Evolutionary conservation across 2,888 invertebrate species (phyloP), one percentile per base, ranked within the genome.

Genomic region (Drosophila pseudotakahashii): DNA sequence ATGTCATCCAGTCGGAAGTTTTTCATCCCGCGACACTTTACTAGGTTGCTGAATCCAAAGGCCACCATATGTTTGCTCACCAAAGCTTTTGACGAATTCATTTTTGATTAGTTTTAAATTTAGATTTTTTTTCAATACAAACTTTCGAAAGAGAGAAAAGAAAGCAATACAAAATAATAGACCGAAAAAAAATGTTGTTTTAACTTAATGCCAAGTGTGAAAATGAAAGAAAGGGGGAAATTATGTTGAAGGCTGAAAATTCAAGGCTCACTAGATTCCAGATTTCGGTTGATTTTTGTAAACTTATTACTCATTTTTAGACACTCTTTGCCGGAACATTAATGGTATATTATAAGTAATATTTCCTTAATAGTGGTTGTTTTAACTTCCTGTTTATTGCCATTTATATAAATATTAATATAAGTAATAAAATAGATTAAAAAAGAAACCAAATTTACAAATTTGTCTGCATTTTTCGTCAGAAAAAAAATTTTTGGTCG

Each of bases 51-150:
- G 0, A 39, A 13, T 1, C 13, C 47, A 1, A 41, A 2, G 39
- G n/a, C 23, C 7, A 26, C 11, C 2, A 34, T 6, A n/a, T 11
- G 48, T 4, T 34, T 39, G 32, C 16, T 34, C 4, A 36, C 16
- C 26, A 30, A 36, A 13, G 23, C n/a, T 10, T 13, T 53, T 16
- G 41, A 34, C 13, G 16, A 30, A 66, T 41, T 11, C 66, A 66
- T 66, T 48, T 16, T 32, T 2, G 50, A 11, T 23, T 4, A 36
- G n/a, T 13, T 6, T 13, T 10, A 37, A 37, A 13, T 44, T 9
- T n/a, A 7, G 3, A 19, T 30, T 39, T 59, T 42, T 13, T 45
- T 16, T 30, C 7, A 30, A n/a, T 30, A 34, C 26, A 1, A 30
- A 26, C 9, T 47, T 47, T 5, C 6, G 14, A 41, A 41, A 11